Base-by-base conservation (phyloP, 53 echinoderm and acorn worm genomes). In the Astropecten irregularis region DNA sequence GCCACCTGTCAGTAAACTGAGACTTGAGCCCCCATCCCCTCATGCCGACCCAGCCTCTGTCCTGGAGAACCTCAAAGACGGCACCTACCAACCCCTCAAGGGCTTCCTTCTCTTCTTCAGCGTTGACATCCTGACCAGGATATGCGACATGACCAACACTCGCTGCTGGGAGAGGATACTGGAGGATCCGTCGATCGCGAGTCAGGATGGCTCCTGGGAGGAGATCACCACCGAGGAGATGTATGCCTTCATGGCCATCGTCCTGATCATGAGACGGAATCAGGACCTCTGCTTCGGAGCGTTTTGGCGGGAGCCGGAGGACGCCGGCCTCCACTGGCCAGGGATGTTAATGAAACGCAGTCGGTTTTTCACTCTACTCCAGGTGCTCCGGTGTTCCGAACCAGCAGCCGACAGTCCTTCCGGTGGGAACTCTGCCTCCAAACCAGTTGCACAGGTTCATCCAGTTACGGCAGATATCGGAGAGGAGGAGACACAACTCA, bases 21-120 rank as follows among this genome's bases (percentile, higher is more conserved):
- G 57, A 26, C 42, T 16, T 2, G 29, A 37, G 21, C 74, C 74
- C 0, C 39, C 36, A 23, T 58, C 74, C 23, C 74, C 30, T 16
- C 26, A 74, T 21, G 74, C 56, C 8, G 74, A 74, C 38, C 28
- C 27, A 23, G 1, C 6, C 34, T 26, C 56, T 1, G 37, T 74
- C 56, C 55, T 56, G 7, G 36, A 74, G 26, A 37, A 57, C 57
- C 23, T 58, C 57, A 58, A 38, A 57, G 40, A 15, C 31, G 74
- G 74, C 37, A 27, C 51, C 74, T 21, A 14, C 21, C n/a, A 56
- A 22, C 74, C 74, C 13, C 57, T 74, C 6, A 35, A 74, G 38
- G 13, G 36, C 13, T 74, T 74, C 59, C 38, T 56, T 40, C 56
- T 74, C 37, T 74, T 74, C 40, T 74, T 74, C 74, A 74, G 37